Evolutionary conservation across 2,888 invertebrate genomes (phyloP), one percentile per base, ranked within the genome.

Genomic region (Idaea straminata): DNA sequence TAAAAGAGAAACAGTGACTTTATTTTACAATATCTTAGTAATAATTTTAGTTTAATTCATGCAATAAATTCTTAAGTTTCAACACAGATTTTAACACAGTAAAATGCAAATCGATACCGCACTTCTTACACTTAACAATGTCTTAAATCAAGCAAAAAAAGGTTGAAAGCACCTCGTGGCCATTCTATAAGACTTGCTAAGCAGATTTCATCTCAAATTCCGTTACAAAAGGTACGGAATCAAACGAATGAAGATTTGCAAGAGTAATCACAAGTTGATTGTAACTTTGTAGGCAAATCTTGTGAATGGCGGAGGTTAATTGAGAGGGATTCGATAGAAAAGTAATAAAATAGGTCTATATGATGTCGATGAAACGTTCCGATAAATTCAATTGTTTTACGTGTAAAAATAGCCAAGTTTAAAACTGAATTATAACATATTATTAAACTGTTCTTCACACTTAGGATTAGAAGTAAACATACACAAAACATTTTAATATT

Each of bases 201-300:
- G 76, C 72, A 70, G 76, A 78, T 73, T 74, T 74, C 59, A 62
- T 66, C 76, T 73, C 72, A 77, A 69, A 61, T 25, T 4, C 57
- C 5, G 13, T 5, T 1, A 61, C 35, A 74, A 72, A 78, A 73
- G 76, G 76, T 70, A 63, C 66, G 66, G 69, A 74, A 70, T 78
- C 63, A 59, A 63, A 70, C 59, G 69, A 66, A 64, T 63, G 68
- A 67, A 66, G 65, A 70, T 69, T 74, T 72, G 70, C 70, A 66
- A 66, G 68, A 70, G 66, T 71, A 75, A 74, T 76, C 72, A 72
- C 68, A 65, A 71, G 67, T 72, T 74, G 76, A 81, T 80, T 81
- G 78, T 76, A 74, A 81, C 81, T 80, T 81, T 83, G 80, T 82
- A 76, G 76, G 80, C 77, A 74, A 69, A 72, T 74, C 69, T 72